These are phyloP conservation scores for Zeugodacus cucurbitae DNA, from an alignment of 1,140 invertebrate species.

Conservation along the genomic window DNA sequence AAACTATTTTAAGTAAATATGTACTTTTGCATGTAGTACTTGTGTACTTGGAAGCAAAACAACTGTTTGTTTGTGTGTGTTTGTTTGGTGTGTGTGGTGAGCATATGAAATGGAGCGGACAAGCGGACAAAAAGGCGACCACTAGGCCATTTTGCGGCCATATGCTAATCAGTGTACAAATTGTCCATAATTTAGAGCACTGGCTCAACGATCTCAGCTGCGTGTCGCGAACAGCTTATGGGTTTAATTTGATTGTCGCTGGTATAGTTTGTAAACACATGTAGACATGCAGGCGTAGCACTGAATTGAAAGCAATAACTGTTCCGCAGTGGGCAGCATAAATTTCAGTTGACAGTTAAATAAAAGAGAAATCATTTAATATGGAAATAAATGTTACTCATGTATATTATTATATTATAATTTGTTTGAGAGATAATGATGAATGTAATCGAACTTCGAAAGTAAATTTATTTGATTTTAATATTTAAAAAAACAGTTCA, in stretches of 20 bases:
- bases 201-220: neutral
- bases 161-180: constrained; percentile 11
- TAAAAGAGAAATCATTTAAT: neutral
- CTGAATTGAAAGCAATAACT: too few species aligned
- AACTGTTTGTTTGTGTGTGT: neutral
- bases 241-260: neutral
- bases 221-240: neutral
- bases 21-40: neutral
- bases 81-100: neutral
- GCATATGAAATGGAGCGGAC: neutral
- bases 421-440: too few species aligned
- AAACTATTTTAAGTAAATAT: too few species aligned
- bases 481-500: too few species aligned
- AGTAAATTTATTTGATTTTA: too few species aligned
- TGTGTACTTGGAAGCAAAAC: neutral
- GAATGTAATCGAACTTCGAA: too few species aligned
- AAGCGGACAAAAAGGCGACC: neutral
- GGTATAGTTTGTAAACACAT: neutral
- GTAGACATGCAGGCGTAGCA: too few species aligned
- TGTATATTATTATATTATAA: neutral
- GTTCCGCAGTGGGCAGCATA: too few species aligned
- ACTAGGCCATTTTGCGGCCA: neutral
- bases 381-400: neutral
- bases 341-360: neutral
- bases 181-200: neutral